Evolutionary conservation across 2,888 invertebrate genomes (phyloP), one percentile per base, ranked within the genome.

Genomic region (Iphiclides podalirius): DNA sequence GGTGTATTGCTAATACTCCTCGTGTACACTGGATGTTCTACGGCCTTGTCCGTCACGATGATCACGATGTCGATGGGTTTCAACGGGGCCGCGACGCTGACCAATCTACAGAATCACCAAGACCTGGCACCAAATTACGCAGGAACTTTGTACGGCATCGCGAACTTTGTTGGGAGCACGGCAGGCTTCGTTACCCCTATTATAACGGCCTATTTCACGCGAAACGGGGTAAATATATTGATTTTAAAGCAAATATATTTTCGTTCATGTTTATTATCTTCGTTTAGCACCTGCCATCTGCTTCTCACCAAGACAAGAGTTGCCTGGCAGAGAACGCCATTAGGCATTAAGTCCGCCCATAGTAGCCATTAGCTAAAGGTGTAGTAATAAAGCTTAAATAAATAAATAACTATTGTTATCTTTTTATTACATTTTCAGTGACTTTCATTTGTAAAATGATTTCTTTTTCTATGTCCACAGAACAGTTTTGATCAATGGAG

Each of bases 101-200:
- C 92, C 0, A 92, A 92, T 66, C 75, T 92, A 54, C 91, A 91
- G 64, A 92, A 92, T 55, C 89, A 93, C 50, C 95, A 95, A 72
- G 95, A 95, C 72, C 78, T 95, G 45, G 93, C 95, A 0, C 94
- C 94, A 0, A 94, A 94, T 66, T 95, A 91, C 67, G 95, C 95
- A 0, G 95, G 94, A 2, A 92, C 93, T 8, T 74, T 95, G 15
- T 95, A 94, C 61, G 95, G 95, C 7, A 92, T 94, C n/a, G 93
- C 94, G 38, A 95, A 94, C 63, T 92, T 92, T 56, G 74, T 94
- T 15, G 94, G 94, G 17, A 92, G 92, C 38, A 91, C 92, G 0
- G 91, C 94, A 7, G 94, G 94, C 4, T 93, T 95, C 66, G 91
- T 95, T 52, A 92, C 94, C 0, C 94, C 95, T 0, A 87, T 92